phyloP scores from a whole-genome alignment of 2,797 vertebrate genomes.

The Sandelia bainsii region DNA sequence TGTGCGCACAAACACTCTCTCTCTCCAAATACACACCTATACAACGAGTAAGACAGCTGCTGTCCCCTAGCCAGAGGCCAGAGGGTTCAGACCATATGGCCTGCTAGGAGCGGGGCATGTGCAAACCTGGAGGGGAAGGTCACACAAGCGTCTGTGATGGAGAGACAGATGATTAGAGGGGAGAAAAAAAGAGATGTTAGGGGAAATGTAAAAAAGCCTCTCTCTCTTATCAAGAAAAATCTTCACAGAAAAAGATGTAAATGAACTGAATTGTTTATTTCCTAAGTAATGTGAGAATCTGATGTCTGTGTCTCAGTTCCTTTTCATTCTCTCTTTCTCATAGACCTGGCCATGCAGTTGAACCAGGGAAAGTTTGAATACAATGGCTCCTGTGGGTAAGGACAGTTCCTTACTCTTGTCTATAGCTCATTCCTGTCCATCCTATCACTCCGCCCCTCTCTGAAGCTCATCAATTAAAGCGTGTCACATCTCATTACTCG shows the following conservation, averaged over 20 bases:
- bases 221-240: neutral
- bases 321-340: constrained; percentile 51
- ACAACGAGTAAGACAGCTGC: constrained; percentile 81
- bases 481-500: constrained; percentile 85
- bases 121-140: constrained; percentile 50
- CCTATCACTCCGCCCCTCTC: constrained; percentile 29
- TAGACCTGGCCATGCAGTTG: constrained; percentile 99
- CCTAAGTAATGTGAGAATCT: neutral
- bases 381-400: constrained; percentile 99
- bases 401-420: constrained; percentile 57
- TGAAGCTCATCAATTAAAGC: constrained; percentile 79
- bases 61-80: constrained; percentile 79
- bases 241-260: constrained; percentile 67
- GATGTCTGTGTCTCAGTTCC: neutral
- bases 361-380: constrained; percentile 99
- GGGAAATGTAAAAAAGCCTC: constrained; percentile 1
- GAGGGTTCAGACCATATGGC: constrained; percentile 83
- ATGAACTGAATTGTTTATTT: neutral
- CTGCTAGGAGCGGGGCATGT: constrained; percentile 66
- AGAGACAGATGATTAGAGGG: constrained; percentile 16
- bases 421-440: constrained; percentile 6
- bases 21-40: constrained; percentile 11
- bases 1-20: too few species aligned
- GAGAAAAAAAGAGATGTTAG: constrained; percentile 6
- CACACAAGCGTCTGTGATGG: constrained; percentile 23